phyloP scores from a whole-genome alignment of 2,113 vertebrate genomes.

The Erythrolamprus reginae region DNA sequence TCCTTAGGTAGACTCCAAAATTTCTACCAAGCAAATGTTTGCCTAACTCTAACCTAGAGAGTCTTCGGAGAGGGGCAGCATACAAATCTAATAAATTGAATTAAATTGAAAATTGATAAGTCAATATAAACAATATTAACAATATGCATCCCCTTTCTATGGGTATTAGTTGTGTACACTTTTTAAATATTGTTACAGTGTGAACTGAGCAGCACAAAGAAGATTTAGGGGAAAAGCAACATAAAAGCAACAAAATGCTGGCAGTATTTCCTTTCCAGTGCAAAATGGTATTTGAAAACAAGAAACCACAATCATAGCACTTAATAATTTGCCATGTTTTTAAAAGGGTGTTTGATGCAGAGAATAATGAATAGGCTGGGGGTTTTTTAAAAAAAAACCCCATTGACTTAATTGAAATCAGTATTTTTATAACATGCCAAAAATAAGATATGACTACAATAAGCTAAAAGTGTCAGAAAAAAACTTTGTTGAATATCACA shows the following conservation, averaged over 20 bases:
- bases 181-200: neutral
- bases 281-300: conserved; percentile 21
- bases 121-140: neutral
- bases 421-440: conserved; percentile 55
- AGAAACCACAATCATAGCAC: conserved; percentile 40
- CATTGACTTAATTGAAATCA: conserved; percentile 62
- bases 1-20: neutral
- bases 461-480: conserved; percentile 53
- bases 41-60: neutral
- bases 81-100: too few species aligned
- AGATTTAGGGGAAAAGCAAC: conserved; percentile 21
- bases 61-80: too few species aligned
- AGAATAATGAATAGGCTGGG: conserved; percentile 41
- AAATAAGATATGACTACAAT: conserved; percentile 54
- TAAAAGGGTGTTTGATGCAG: conserved; percentile 6
- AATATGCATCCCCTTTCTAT: neutral
- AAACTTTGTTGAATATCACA: conserved; percentile 54
- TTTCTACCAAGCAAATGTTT: neutral
- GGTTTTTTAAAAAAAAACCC: conserved; percentile 46
- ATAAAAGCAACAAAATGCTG: conserved; percentile 8
- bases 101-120: too few species aligned
- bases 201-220: neutral
- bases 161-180: neutral
- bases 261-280: neutral
- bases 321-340: conserved; percentile 52